Evolutionary conservation across 2,888 invertebrate genomes (phyloP).

Genomic region (Gymnocheta viridis): DNA sequence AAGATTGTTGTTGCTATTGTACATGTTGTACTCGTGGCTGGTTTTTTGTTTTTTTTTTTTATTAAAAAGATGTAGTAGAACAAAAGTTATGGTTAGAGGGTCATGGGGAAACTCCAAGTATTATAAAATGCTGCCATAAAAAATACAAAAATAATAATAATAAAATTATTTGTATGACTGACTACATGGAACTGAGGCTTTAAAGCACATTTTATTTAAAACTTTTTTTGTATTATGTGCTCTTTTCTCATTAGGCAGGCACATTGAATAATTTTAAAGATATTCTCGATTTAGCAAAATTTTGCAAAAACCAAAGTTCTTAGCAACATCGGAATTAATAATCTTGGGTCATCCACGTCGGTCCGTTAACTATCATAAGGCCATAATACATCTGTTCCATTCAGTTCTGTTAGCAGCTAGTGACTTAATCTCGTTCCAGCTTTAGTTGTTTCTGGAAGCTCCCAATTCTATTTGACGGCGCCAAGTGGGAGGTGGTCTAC

Average conservation of each 20-base stretch:
- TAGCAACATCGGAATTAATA: too few species aligned
- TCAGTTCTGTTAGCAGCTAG: too few species aligned
- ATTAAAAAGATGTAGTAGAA: neutral
- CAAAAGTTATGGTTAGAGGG: neutral
- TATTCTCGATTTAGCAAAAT: too few species aligned
- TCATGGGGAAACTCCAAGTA: constrained; percentile 24
- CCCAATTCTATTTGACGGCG: too few species aligned
- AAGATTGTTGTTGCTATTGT: neutral
- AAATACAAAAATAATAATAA: neutral
- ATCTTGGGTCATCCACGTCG: too few species aligned
- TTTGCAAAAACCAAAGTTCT: too few species aligned
- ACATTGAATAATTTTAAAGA: neutral
- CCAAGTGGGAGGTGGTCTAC: too few species aligned
- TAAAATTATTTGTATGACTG: neutral
- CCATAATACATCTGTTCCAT: too few species aligned
- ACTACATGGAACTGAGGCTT: neutral
- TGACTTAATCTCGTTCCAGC: too few species aligned
- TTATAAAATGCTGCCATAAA: constrained; percentile 22
- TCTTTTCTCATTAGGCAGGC: neutral
- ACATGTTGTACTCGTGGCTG: neutral
- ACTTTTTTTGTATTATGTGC: neutral
- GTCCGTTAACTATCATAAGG: too few species aligned
- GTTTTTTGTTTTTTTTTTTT: neutral
- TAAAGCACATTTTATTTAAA: constrained; percentile 2
- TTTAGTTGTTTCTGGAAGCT: too few species aligned